Base-by-base conservation (phyloP, 2,113 vertebrate genomes). In the Ramphastos sulfuratus region DNA sequence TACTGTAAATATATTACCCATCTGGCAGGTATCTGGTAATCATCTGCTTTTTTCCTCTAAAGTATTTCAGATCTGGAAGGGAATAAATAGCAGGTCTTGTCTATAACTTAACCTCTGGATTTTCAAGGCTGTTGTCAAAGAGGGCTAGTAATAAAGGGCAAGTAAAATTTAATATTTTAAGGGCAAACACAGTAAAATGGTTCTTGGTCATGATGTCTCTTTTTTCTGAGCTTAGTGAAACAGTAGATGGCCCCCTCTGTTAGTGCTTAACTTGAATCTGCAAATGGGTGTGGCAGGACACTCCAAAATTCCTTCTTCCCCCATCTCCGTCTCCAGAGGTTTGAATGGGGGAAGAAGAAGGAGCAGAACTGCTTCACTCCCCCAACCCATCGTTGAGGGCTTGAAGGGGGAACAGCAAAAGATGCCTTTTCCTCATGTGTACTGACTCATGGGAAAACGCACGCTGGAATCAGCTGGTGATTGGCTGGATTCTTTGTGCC, bases 21-120 rank as follows among this genome's bases (percentile, higher is more conserved):
- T 94, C 96, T 97, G 95, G 86, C 90, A 84, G 65, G 54, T 94
- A 30, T 31, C 18, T 70, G 89, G 85, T 80, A 63, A 74, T 31
- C 39, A 19, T 3, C 5, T 25, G 28, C 50, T 91, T 89, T 63
- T 59, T 31, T 56, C 79, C 37, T 60, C 37, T 55, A 50, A 89
- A 72, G 27, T 30, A 21, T 63, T 90, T 92, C 84, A 50, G 54
- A 18, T 20, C 3, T 78, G 82, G 52, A 87, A 92, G n/a, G 85
- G 71, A 48, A 73, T 73, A 81, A 92, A 81, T 75, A 55, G 30
- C 6, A 5, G 6, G 5, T 33, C 10, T 44, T 60, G 37, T 15
- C 17, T 4, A 5, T 63, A 73, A 58, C 17, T 28, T 44, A 33
- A 30, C 9, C 24, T 48, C 28, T 64, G 61, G 24, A 10, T 55